Percentiles rank a stretch among this genome's conserved stretches.
These are phyloP conservation scores for Macaca fascicularis DNA, from an alignment of 2,113 vertebrate species.

Conservation along the genomic window T2T-MFA8v1.1 NC_088378.1:24592501-24593000, in stretches of 20 bases:
- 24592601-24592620: background rate
- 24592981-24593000: conserved; percentile 32
- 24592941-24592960: background rate
- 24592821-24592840: conserved; percentile 24
- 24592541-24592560: background rate
- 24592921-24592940: conserved; percentile 22
- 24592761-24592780: background rate
- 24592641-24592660: background rate
- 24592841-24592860: conserved; percentile 54
- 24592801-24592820: conserved; percentile 54
- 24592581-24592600: background rate
- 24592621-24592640: background rate
- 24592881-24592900: conserved; percentile 17
- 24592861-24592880: conserved; percentile 37
- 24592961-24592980: conserved; percentile 48
- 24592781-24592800: background rate
- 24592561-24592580: background rate
- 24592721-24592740: background rate
- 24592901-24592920: conserved; percentile 38
- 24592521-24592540: background rate
- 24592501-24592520: background rate
- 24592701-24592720: background rate
- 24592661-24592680: background rate
- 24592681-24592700: background rate
- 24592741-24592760: background rate